These are phyloP conservation scores for Polypedilum pembai DNA, from an alignment of 1,140 invertebrate species.

Conservation along the genomic window DNA sequence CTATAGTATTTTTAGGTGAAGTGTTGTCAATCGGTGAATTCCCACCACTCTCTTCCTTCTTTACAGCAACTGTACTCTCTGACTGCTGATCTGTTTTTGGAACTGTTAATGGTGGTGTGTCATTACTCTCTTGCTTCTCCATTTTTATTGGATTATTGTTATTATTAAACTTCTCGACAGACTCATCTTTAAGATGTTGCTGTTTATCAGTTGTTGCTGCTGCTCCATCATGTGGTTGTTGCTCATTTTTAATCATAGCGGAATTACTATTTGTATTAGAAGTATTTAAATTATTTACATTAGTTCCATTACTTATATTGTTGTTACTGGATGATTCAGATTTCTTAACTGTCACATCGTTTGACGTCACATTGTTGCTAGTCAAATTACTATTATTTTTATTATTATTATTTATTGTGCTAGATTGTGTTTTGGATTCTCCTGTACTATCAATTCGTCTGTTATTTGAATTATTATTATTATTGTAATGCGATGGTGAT, in stretches of 20 bases:
- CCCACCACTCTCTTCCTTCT: neutral
- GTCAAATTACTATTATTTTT: neutral
- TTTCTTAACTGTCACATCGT: neutral
- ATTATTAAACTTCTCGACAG: neutral
- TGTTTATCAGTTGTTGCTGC: neutral
- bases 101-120: neutral
- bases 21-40: neutral
- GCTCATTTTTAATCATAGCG: slow-evolving; percentile 5
- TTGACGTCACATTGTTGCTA: neutral
- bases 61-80: neutral
- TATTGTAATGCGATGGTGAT: slow-evolving; percentile 5
- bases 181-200: neutral
- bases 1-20: neutral
- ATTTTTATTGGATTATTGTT: neutral
- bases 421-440: neutral
- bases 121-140: neutral
- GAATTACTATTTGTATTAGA: neutral
- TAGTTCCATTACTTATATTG: neutral
- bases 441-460: neutral
- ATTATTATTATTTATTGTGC: neutral
- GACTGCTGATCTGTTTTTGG: neutral
- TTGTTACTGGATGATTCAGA: neutral
- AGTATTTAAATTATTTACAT: neutral
- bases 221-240: neutral
- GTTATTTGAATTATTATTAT: neutral